Evolutionary conservation across 2,113 vertebrate species (phyloP).

Genomic region (Echinops telfairi): DNA sequence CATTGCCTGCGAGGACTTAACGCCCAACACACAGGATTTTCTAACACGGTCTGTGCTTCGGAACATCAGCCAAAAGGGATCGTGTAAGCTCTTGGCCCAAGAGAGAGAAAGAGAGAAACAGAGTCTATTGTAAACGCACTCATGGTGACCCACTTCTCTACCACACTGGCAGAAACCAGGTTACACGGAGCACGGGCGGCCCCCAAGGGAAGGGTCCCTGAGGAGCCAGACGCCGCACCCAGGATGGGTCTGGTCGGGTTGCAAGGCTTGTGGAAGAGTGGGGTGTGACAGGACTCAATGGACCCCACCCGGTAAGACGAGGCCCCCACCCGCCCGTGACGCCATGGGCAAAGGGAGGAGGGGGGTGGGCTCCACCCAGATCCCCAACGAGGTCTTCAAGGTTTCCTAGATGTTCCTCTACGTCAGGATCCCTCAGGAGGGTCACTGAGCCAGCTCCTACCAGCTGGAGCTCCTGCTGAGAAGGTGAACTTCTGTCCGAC

Average conservation of each 20-base stretch:
- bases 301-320: conserved; percentile 17
- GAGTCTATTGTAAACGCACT: conserved; percentile 66
- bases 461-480: not conserved
- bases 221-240: not conserved
- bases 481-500: too few species aligned
- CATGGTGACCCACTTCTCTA: conserved; percentile 64
- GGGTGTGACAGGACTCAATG: conserved; percentile 4
- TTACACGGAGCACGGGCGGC: conserved; percentile 47
- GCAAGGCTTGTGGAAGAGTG: not conserved
- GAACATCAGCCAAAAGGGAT: conserved; percentile 59
- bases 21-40: conserved; percentile 49
- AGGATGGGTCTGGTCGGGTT: too few species aligned
- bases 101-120: conserved; percentile 64
- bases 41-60: conserved; percentile 73
- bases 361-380: not conserved
- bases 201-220: not conserved
- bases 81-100: conserved; percentile 58
- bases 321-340: not conserved
- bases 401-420: conserved; percentile 70
- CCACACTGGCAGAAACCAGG: conserved; percentile 64
- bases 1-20: conserved; percentile 56
- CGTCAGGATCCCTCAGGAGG: not conserved
- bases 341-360: not conserved
- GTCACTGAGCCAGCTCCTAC: too few species aligned
- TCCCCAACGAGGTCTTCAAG: too few species aligned